phyloP scores from a whole-genome alignment of 2,113 vertebrate species.

The Crotophaga sulcirostris region DNA sequence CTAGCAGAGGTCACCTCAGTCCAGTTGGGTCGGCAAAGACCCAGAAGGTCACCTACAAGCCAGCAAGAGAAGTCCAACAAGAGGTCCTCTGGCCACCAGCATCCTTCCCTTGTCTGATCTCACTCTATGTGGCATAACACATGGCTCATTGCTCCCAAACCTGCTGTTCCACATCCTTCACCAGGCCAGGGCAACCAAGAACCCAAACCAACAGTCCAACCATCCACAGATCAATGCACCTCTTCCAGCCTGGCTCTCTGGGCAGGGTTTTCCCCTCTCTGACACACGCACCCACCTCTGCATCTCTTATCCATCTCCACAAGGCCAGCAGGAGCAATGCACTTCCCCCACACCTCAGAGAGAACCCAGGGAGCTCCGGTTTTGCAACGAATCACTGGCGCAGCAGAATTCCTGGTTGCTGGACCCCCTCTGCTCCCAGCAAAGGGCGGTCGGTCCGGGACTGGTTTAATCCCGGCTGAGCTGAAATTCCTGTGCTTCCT shows the following conservation, averaged over 20 bases:
- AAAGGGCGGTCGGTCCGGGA: background rate
- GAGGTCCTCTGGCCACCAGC: background rate
- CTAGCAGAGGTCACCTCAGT: background rate
- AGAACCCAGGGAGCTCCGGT: rapidly evolving
- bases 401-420: background rate
- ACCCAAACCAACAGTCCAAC: background rate
- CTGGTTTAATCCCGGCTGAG: background rate
- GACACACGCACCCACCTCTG: rapidly evolving
- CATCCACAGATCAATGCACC: background rate
- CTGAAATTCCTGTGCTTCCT: background rate
- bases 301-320: rapidly evolving
- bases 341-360: background rate
- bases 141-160: background rate
- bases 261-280: background rate
- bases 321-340: background rate
- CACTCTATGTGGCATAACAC: background rate
- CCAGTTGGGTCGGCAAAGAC: background rate
- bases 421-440: background rate
- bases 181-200: background rate
- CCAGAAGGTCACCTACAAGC: background rate
- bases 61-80: background rate
- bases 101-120: background rate
- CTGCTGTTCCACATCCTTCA: background rate
- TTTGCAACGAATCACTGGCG: background rate
- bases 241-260: background rate